Percentiles rank a stretch among this genome's conserved stretches.
phyloP scores from a whole-genome alignment of 2,797 vertebrate species.

The Platyrinchus mystaceus region DNA sequence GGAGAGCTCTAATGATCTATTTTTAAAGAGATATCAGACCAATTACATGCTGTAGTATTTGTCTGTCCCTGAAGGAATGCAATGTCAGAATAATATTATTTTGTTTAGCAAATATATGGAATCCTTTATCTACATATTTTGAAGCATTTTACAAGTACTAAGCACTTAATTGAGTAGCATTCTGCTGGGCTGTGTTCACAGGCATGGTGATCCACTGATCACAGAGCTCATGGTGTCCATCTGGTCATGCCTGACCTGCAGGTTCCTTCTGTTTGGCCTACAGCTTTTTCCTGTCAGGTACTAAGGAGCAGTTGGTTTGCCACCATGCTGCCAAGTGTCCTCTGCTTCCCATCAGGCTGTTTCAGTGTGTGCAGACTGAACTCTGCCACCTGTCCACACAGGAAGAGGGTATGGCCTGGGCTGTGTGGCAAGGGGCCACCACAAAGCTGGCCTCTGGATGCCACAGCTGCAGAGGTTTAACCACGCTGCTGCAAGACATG shows the following conservation, averaged over 20 bases:
- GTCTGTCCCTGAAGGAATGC: not conserved
- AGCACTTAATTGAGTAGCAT: not conserved
- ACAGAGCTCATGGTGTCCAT: not conserved
- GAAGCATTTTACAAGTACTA: not conserved
- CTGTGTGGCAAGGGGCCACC: not conserved
- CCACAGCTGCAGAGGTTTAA: not conserved
- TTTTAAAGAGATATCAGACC: constrained; percentile 14
- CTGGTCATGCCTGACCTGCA: not conserved
- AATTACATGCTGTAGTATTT: not conserved
- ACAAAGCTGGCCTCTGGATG: not conserved
- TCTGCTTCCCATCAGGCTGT: not conserved
- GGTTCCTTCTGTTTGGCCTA: not conserved
- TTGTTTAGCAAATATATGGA: not conserved
- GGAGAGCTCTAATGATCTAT: not conserved
- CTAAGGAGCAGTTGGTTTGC: not conserved
- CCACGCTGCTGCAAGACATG: not conserved
- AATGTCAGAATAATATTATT: not conserved
- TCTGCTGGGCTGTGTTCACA: not conserved
- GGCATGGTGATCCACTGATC: not conserved
- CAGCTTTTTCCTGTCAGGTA: not conserved
- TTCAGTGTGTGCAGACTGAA: not conserved
- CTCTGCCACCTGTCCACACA: not conserved
- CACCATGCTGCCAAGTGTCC: not conserved
- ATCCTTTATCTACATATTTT: not conserved
- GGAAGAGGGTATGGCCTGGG: not conserved